These are phyloP conservation scores for Paramisgurnus dabryanus DNA, from an alignment of 2,113 vertebrate species.

Conservation along the genomic window DNA sequence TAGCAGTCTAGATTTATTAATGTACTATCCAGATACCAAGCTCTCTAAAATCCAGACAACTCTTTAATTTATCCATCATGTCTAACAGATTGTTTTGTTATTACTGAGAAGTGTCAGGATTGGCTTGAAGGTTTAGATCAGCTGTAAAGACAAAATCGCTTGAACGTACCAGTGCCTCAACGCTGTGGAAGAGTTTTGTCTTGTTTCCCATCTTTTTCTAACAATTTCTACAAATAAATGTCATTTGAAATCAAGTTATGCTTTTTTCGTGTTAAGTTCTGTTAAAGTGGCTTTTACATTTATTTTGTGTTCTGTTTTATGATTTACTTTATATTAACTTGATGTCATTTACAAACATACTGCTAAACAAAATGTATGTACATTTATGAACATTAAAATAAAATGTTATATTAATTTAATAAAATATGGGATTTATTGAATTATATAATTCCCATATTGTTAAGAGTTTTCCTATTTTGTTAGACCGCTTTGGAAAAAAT, in stretches of 20 bases:
- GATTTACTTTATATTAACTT: no score
- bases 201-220: constrained; percentile 25
- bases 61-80: neutral
- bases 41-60: no score
- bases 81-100: neutral
- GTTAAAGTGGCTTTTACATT: no score
- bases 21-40: neutral
- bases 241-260: constrained; percentile 19
- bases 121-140: neutral
- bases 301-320: no score
- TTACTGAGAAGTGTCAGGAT: constrained; percentile 7
- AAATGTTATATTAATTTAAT: no score
- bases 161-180: constrained; percentile 2
- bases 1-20: neutral
- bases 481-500: no score
- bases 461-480: no score
- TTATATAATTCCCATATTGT: no score
- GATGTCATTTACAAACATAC: no score
- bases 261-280: neutral
- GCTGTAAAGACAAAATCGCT: constrained; percentile 3
- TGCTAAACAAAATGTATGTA: no score
- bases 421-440: no score
- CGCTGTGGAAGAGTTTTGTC: neutral
- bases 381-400: no score
- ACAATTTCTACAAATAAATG: constrained; percentile 45